These are phyloP conservation scores for Triplophysa rosa DNA, from an alignment of 2,113 vertebrate species.

Conservation along the genomic window DNA sequence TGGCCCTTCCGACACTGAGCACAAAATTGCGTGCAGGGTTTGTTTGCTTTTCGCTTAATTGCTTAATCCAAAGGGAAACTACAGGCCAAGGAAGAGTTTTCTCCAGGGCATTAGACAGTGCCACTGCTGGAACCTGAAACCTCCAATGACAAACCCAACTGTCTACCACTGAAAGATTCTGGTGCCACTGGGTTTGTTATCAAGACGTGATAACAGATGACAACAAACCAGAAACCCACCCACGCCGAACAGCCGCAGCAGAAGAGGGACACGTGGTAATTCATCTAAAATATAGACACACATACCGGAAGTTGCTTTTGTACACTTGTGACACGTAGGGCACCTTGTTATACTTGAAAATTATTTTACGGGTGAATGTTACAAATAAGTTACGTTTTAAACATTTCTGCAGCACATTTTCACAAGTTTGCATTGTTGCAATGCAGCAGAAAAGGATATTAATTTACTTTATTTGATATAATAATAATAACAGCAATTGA, in stretches of 20 bases:
- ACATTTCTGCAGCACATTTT: no score
- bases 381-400: no score
- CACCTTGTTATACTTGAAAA: no score
- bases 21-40: background rate
- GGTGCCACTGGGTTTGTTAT: slow-evolving; percentile 75
- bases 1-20: background rate
- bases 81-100: slow-evolving; percentile 39
- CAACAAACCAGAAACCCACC: slow-evolving; percentile 73
- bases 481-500: no score
- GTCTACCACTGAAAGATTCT: slow-evolving; percentile 71
- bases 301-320: background rate
- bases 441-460: no score
- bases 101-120: slow-evolving; percentile 42
- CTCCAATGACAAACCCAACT: slow-evolving; percentile 65
- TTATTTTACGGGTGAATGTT: no score
- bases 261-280: slow-evolving; percentile 4
- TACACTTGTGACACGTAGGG: no score
- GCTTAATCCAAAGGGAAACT: slow-evolving; percentile 57
- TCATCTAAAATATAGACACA: background rate
- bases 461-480: no score
- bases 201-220: slow-evolving; percentile 77
- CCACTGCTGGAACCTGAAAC: slow-evolving; percentile 73
- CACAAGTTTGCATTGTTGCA: no score
- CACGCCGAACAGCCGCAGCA: slow-evolving; percentile 61
- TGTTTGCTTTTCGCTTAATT: slow-evolving; percentile 47